Base-by-base conservation (phyloP, 2,797 vertebrate genomes). In the Vespertilio murinus region DNA sequence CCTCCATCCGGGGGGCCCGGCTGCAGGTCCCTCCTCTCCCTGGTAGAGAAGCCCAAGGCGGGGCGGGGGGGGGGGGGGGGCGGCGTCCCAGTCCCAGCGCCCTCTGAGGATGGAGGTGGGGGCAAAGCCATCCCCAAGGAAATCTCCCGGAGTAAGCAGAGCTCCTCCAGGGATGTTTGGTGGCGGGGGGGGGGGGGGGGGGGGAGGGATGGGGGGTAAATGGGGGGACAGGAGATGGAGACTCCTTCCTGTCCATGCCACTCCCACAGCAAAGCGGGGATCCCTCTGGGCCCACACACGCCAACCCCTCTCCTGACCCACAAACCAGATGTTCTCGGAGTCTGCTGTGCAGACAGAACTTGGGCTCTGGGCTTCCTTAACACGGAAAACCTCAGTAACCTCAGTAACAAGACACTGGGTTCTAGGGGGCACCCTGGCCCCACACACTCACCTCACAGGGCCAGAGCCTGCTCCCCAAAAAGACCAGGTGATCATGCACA, bases 401-500 rank as follows among this genome's bases (percentile, higher is more conserved):
- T 1, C 30, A 52, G 74, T 16, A 9, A n/a, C n/a, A n/a, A 8
- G 22, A 79, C 52, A 8, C 35, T 2, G 67, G 13, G 0, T 14
- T 38, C 64, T 33, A 28, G 47, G 23, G 45, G 38, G 7, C 38
- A n/a, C 5, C 1, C 13, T 0, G 0, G 52, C 47, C 69, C 20
- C 4, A 0, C 18, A 3, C 1, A 1, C 3, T 0, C 0, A 2
- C 33, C 14, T 2, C 0, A 2, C 25, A 18, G 5, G 3, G 11
- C 22, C n/a, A 5, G 8, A 75, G 52, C 25, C 22, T 35, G 9
- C 35, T 67, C 35, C 30, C 84, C 28, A 18, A 20, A 65, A 14
- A 59, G 16, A 18, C 23, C 1, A 7, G 5, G 18, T 17, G 52
- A 16, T 4, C 16, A 1, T 4, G 38, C 52, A 18, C 42, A 28